Evolutionary conservation across 2,113 vertebrate species (phyloP).

Genomic region (Chionis minor): DNA sequence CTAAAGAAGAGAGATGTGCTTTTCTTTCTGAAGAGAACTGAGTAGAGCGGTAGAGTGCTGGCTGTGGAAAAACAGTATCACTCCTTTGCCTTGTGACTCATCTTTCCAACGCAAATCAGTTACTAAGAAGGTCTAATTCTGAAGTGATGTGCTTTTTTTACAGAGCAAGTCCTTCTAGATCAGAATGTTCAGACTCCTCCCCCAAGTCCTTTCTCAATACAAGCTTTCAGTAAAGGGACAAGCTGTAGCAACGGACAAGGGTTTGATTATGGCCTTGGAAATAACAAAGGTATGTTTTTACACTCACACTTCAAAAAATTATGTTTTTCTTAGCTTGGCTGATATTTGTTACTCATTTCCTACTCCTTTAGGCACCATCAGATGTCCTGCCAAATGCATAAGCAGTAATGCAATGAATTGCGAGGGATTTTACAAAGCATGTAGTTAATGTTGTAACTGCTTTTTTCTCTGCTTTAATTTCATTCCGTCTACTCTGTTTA

Average conservation of each 20-base stretch:
- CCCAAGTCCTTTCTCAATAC: constrained; percentile 95
- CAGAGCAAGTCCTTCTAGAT: constrained; percentile 92
- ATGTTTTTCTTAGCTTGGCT: neutral
- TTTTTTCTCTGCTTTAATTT: neutral
- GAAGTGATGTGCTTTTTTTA: constrained; percentile 57
- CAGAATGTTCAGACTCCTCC: constrained; percentile 93
- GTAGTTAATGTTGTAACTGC: neutral
- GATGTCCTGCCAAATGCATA: neutral
- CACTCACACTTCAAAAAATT: neutral
- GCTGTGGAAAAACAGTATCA: neutral
- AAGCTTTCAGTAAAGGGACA: constrained; percentile 89
- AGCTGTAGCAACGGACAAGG: constrained; percentile 88
- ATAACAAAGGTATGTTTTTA: constrained; percentile 90
- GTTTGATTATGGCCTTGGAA: constrained; percentile 96
- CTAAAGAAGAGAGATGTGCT: neutral
- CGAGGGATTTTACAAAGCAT: neutral
- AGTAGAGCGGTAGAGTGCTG: neutral
- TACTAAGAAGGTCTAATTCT: constrained; percentile 18
- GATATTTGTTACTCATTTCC: neutral
- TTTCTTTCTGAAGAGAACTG: neutral
- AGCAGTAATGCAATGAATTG: neutral
- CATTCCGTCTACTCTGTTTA: neutral
- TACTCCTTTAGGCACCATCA: neutral
- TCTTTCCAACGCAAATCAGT: neutral
- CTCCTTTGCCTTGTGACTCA: neutral